Evolutionary conservation across 1,140 invertebrate species (phyloP).

Genomic region (Neodiprion fabricii): DNA sequence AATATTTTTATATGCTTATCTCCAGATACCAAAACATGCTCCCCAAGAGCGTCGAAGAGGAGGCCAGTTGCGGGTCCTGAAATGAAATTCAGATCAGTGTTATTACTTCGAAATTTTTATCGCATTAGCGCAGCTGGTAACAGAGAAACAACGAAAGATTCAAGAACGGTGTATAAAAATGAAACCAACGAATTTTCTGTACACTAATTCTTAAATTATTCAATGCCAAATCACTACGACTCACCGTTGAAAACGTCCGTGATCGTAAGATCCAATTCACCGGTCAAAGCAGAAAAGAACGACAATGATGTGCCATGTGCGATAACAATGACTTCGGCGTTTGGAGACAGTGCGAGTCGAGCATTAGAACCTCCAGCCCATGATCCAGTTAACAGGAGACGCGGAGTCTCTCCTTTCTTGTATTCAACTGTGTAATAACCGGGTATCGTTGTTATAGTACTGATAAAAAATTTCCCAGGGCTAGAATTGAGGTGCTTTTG

Average conservation of each 20-base stretch:
- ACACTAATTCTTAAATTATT: slow-evolving; percentile 5
- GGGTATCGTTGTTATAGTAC: not conserved
- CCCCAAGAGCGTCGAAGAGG: slow-evolving; percentile 75
- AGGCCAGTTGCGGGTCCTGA: slow-evolving; percentile 73
- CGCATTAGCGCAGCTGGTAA: not conserved
- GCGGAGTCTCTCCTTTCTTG: slow-evolving; percentile 78
- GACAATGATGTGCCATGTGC: slow-evolving; percentile 68
- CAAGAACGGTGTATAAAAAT: not conserved
- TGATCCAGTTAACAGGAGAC: slow-evolving; percentile 68
- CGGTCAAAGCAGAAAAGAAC: slow-evolving; percentile 75
- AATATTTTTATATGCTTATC: slow-evolving; percentile 81
- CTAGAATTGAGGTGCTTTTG: slow-evolving; percentile 23
- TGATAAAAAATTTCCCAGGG: not conserved
- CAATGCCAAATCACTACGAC: slow-evolving; percentile 26
- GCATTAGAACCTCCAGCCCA: slow-evolving; percentile 62
- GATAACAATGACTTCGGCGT: slow-evolving; percentile 77
- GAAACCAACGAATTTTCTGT: slow-evolving; percentile 12
- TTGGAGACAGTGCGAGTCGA: slow-evolving; percentile 71
- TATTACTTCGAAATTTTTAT: not conserved
- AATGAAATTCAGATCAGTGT: slow-evolving; percentile 42
- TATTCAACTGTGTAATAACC: slow-evolving; percentile 74
- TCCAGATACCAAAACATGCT: slow-evolving; percentile 77
- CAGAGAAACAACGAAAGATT: slow-evolving; percentile 15
- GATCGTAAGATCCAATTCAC: slow-evolving; percentile 69
- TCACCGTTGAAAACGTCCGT: slow-evolving; percentile 69